These are phyloP conservation scores for Zosterops japonicus DNA, from an alignment of 2,113 vertebrate genomes.

Conservation along the genomic window DNA sequence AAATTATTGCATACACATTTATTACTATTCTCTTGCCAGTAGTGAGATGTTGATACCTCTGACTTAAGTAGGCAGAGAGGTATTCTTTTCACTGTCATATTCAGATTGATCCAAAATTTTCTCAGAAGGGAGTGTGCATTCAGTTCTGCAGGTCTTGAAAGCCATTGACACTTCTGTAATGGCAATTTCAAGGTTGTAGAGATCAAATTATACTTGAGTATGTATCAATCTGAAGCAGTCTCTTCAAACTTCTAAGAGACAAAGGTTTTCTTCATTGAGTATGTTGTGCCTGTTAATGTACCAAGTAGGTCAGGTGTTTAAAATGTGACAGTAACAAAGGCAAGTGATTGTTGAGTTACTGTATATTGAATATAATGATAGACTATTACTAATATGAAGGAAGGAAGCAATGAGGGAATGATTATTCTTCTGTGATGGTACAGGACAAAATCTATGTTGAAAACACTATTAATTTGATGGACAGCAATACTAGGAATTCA, in stretches of 20 bases:
- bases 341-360: neutral
- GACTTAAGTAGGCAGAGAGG: neutral
- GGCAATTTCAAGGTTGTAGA: neutral
- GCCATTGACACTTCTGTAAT: neutral
- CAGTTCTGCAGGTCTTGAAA: neutral
- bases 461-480: neutral
- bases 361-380: neutral
- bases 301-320: neutral
- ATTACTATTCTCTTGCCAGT: neutral
- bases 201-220: neutral
- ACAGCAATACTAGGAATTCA: neutral
- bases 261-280: neutral
- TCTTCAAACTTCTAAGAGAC: neutral
- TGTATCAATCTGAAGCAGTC: neutral
- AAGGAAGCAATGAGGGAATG: neutral
- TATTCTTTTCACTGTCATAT: neutral
- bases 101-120: neutral
- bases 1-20: neutral
- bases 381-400: neutral
- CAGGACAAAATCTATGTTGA: neutral
- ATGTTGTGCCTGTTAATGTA: neutral
- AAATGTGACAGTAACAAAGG: neutral
- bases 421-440: neutral
- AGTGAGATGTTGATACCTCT: neutral
- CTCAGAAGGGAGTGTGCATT: neutral